Percentiles rank a stretch among this genome's conserved stretches.
phyloP scores from a whole-genome alignment of 2,888 invertebrate genomes.

The Metallyticus violacea region DNA sequence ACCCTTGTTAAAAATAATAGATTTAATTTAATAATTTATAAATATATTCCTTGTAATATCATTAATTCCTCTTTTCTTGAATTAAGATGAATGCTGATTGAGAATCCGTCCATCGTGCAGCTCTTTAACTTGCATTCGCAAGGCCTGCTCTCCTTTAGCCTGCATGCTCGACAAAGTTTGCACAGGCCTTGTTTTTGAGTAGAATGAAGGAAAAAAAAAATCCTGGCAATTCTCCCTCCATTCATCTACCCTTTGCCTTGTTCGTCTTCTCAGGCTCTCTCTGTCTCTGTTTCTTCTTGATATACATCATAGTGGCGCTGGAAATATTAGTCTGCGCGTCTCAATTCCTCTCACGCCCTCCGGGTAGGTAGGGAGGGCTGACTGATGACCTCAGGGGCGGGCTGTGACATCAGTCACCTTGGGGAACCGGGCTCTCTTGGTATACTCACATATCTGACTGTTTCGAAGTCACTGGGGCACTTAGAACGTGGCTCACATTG shows the following conservation, averaged over 20 bases:
- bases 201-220: not conserved
- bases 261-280: not conserved
- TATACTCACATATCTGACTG: not conserved
- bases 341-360: not conserved
- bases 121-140: not conserved
- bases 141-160: not conserved
- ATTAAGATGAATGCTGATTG: no score
- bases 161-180: not conserved
- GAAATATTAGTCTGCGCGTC: not conserved
- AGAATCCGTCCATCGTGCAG: no score
- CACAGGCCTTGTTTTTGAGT: not conserved
- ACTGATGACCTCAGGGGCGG: conserved; percentile 26
- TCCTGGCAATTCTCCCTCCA: not conserved
- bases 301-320: not conserved
- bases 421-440: not conserved
- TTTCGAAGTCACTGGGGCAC: not conserved
- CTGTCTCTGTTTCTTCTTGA: no score
- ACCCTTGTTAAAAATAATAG: no score
- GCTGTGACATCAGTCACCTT: conserved; percentile 19
- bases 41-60: no score
- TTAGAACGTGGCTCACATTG: not conserved
- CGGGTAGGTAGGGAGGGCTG: not conserved
- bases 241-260: not conserved
- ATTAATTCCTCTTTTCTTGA: no score
- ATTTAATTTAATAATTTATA: no score